Evolutionary conservation across 2,113 vertebrate genomes (phyloP), one percentile per base, ranked within the genome.

Genomic region (Xiphophorus maculatus): DNA sequence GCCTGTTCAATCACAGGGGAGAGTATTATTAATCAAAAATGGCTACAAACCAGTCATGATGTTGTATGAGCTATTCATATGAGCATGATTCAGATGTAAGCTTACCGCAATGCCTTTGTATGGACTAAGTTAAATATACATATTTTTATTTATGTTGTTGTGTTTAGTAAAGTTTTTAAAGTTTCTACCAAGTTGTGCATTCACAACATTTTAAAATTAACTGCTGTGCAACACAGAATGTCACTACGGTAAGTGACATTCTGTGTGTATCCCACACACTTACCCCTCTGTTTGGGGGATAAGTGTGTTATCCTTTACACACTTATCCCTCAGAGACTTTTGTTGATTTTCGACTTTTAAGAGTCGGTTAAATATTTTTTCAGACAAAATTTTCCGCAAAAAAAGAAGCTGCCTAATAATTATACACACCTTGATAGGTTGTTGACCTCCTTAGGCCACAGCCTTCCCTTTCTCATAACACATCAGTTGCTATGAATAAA

Each of bases 31-130:
- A 64, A 84, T 87, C 73, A 86, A 74, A 84, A 84, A 79, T 5
- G 28, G 77, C 78, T 77, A 66, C 71, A 88, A 90, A 88, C 83
- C 85, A 80, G 69, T 82, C 33, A 51, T 29, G 40, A 78, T 81
- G 74, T 70, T 80, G 72, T 73, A 33, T 65, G 54, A 62, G 74
- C 64, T 69, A 83, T 87, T 84, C 44, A 65, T 81, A 85, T 81
- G 70, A 64, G 37, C 58, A 67, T 67, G 81, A 77, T 19, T 14
- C 66, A 76, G 73, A 72, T 81, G 77, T 15, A 64, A 71, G 71
- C 84, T 76, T 67, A 77, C 76, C 5, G 28, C 28, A 25, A 25
- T 13, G 22, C 33, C 10, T 65, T 35, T 37, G 22, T 65, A 11
- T 35, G 32, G 8, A 25, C 32, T 35, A 7, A 5, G 63, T 64